A percentile compares a stretch with the other conserved stretches of the same genome.
These are phyloP conservation scores for Lysiphlebus fabarum DNA, from an alignment of 1,140 invertebrate genomes.

Conservation along the genomic window DNA sequence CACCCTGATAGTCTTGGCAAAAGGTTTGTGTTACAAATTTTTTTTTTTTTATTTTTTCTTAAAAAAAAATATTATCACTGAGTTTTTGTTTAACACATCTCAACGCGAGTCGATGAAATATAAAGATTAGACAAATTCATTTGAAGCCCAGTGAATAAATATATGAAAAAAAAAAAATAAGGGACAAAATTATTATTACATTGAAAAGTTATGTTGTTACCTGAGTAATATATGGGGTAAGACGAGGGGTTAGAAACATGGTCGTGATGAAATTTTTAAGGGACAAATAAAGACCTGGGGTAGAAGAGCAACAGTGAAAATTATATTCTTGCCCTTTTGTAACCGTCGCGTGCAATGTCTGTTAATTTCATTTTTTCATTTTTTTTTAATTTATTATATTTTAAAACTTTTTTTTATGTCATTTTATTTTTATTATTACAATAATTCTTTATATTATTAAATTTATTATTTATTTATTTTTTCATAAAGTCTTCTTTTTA, in stretches of 20 bases:
- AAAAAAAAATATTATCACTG: slow-evolving; percentile 1
- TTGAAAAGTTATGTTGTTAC: slow-evolving; percentile 5
- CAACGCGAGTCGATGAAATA: not conserved
- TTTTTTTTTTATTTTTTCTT: slow-evolving; percentile 3
- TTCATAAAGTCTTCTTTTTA: not conserved
- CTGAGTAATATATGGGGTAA: not conserved
- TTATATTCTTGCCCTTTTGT: slow-evolving; percentile 15
- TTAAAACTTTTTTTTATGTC: not conserved
- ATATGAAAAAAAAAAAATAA: too few relatives aligned
- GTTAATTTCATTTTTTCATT: not conserved
- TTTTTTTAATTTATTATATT: not conserved
- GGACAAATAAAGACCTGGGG: slow-evolving; percentile 7
- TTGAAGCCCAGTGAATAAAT: too few relatives aligned
- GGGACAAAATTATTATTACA: not conserved
- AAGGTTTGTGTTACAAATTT: slow-evolving; percentile 34
- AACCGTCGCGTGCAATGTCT: slow-evolving; percentile 1
- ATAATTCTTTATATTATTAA: too few relatives aligned
- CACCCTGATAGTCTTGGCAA: slow-evolving; percentile 28
- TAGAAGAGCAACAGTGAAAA: slow-evolving; percentile 4
- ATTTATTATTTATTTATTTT: too few relatives aligned
- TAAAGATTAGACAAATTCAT: not conserved
- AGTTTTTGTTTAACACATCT: not conserved
- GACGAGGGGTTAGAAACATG: not conserved
- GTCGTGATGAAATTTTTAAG: not conserved
- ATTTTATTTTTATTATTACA: too few relatives aligned